Percentiles rank a stretch among this genome's conserved stretches.
phyloP scores from a whole-genome alignment of 2,888 invertebrate species.

The Xanthorhoe designata region DNA sequence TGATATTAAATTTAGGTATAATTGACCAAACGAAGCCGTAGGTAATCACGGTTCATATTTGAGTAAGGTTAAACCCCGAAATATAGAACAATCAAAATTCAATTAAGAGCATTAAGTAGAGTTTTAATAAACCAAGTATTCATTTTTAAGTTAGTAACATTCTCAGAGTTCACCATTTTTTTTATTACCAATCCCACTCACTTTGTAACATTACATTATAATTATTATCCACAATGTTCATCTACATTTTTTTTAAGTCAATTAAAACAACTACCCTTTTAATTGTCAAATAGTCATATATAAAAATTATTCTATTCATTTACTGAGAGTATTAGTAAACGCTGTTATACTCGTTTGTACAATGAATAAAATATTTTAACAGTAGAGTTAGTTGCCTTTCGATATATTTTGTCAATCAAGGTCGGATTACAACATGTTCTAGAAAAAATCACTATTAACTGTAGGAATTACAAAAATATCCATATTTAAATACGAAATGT shows the following conservation, averaged over 20 bases:
- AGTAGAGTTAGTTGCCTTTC: too few species aligned
- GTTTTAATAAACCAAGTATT: constrained; percentile 1
- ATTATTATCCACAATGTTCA: too few species aligned
- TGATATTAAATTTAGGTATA: constrained; percentile 31
- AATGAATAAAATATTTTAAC: too few species aligned
- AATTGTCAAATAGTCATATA: too few species aligned
- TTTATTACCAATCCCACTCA: neutral
- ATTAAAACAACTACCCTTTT: too few species aligned
- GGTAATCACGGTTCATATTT: constrained; percentile 18
- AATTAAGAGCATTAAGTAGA: constrained; percentile 26
- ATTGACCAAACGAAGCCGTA: constrained; percentile 27
- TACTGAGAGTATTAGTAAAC: too few species aligned
- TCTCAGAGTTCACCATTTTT: neutral
- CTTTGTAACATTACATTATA: neutral
- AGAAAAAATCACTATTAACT: neutral
- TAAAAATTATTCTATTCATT: too few species aligned
- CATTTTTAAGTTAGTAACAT: neutral
- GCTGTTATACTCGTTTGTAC: too few species aligned
- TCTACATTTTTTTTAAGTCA: too few species aligned
- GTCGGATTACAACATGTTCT: neutral
- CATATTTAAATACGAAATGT: constrained; percentile 38
- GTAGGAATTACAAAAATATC: constrained; percentile 17
- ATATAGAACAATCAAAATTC: constrained; percentile 26
- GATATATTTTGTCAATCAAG: neutral
- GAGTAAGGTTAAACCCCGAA: constrained; percentile 18